Conservation (phyloP, 2,888 invertebrate genomes). For the Drosophila affinis region DNA sequence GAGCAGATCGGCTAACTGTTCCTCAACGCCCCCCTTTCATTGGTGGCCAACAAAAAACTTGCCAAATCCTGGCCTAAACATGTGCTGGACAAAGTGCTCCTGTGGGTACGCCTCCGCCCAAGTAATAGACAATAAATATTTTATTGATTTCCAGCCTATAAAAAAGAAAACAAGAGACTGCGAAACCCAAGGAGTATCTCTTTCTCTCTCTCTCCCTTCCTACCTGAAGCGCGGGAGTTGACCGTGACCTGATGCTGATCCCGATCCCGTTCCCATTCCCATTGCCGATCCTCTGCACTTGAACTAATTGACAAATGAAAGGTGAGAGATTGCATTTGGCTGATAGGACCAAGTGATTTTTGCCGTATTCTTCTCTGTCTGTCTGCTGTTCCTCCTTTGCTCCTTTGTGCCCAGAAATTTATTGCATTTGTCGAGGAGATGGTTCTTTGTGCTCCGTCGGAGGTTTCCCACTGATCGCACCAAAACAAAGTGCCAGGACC, state of each 20-base stretch:
- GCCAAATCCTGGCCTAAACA: slow-evolving; percentile 41
- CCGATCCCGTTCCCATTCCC: slow-evolving; percentile 26
- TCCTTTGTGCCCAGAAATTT: slow-evolving; percentile 57
- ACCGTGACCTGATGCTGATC: not conserved
- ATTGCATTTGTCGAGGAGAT: slow-evolving; percentile 49
- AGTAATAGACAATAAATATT: slow-evolving; percentile 56
- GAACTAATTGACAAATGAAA: slow-evolving; percentile 77
- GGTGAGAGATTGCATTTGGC: slow-evolving; percentile 75
- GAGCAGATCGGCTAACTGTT: slow-evolving; percentile 33
- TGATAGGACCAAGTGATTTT: slow-evolving; percentile 66
- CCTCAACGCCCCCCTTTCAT: slow-evolving; percentile 31
- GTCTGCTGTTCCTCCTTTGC: slow-evolving; percentile 37
- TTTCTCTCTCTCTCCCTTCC: slow-evolving; percentile 3
- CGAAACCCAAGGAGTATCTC: slow-evolving; percentile 9
- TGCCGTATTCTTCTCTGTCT: slow-evolving; percentile 14
- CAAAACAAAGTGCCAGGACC: slow-evolving; percentile 74
- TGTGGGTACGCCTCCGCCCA: slow-evolving; percentile 50
- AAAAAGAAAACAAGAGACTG: slow-evolving; percentile 39
- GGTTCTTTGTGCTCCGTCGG: slow-evolving; percentile 50
- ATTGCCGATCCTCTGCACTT: slow-evolving; percentile 55
- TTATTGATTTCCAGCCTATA: slow-evolving; percentile 65
- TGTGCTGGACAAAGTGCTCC: slow-evolving; percentile 73
- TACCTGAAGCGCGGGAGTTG: slow-evolving; percentile 10
- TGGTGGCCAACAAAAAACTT: slow-evolving; percentile 4
- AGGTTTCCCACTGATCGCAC: slow-evolving; percentile 75